Conservation (phyloP, 2,888 invertebrate genomes). For the Lithophane ornitopus region DNA sequence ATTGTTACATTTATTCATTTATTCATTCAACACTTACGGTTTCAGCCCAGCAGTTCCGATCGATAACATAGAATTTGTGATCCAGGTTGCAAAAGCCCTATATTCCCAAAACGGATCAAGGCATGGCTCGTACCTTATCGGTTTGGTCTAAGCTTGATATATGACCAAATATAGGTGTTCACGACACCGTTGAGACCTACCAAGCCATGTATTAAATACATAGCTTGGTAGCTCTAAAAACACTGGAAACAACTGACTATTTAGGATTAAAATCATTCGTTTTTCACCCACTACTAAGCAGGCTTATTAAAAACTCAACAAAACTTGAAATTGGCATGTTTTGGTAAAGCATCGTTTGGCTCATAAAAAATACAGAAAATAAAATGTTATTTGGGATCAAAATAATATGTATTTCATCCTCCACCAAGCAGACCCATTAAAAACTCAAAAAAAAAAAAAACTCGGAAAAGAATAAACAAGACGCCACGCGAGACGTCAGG, state of each 20-base stretch:
- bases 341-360: too few species aligned
- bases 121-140: conserved; percentile 19
- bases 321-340: too few species aligned
- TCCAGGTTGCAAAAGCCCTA: conserved; percentile 10
- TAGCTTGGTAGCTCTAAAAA: neutral
- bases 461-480: conserved; percentile 79
- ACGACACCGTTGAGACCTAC: conserved; percentile 1
- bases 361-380: too few species aligned
- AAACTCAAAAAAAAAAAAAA: conserved; percentile 55
- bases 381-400: neutral
- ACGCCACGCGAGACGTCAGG: conserved; percentile 74
- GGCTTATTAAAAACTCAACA: too few species aligned
- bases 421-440: conserved; percentile 21
- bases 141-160: conserved; percentile 35
- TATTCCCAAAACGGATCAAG: conserved; percentile 42
- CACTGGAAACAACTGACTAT: neutral
- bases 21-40: neutral
- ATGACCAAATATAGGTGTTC: conserved; percentile 5
- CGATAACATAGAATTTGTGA: conserved; percentile 16
- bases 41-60: neutral
- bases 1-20: too few species aligned
- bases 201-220: neutral
- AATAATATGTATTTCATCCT: conserved; percentile 1
- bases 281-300: conserved; percentile 1
- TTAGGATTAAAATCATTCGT: neutral